Conservation (phyloP, 2,797 vertebrate species). For the Chelon labrosus region DNA sequence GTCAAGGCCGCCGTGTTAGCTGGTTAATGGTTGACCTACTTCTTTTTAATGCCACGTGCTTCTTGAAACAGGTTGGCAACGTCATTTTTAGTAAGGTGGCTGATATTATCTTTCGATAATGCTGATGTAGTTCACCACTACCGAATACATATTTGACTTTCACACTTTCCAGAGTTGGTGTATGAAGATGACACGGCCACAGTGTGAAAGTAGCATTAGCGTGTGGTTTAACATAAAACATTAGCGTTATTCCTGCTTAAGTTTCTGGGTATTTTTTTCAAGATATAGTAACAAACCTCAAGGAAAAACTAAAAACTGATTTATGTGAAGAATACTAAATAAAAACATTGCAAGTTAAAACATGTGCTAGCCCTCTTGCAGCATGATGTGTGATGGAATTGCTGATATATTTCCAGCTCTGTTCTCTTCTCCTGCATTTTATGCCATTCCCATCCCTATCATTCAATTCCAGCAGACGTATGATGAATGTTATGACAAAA, state of each 20-base stretch:
- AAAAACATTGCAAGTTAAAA: constrained; percentile 13
- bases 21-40: constrained; percentile 88
- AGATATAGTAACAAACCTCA: background rate
- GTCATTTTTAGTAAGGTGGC: constrained; percentile 58
- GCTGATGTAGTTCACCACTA: constrained; percentile 34
- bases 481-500: constrained; percentile 79
- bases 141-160: constrained; percentile 28
- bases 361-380: background rate
- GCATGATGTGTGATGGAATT: background rate
- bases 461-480: constrained; percentile 65
- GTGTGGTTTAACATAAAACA: constrained; percentile 1
- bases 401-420: constrained; percentile 16
- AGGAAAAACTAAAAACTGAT: background rate
- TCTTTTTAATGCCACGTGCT: constrained; percentile 89
- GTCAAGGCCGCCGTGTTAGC: constrained; percentile 79
- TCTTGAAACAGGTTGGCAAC: constrained; percentile 85
- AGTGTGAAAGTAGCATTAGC: background rate
- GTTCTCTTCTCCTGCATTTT: constrained; percentile 14
- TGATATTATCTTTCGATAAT: constrained; percentile 57
- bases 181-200: background rate
- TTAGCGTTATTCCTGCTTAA: constrained; percentile 3
- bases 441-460: constrained; percentile 36
- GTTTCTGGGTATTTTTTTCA: constrained; percentile 1
- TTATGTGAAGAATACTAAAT: background rate
- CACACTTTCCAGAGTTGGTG: background rate